Evolutionary conservation across 2,888 invertebrate genomes (phyloP).

Genomic region (Spodoptera exigua): DNA sequence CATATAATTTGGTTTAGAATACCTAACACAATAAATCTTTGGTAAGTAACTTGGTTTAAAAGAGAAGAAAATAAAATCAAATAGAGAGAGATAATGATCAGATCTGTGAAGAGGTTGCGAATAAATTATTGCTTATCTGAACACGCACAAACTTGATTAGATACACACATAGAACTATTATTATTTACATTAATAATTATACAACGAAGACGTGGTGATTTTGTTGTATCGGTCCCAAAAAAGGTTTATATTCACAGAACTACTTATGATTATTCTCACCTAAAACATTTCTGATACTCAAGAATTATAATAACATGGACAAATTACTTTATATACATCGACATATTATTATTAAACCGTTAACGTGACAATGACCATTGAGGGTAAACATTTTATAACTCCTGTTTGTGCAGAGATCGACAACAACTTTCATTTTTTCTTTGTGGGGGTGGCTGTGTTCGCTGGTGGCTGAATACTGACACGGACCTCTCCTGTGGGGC

Average conservation of each 20-base stretch:
- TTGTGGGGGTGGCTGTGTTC: slow-evolving; percentile 55
- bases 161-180: slow-evolving; percentile 13
- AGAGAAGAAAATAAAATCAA: neutral
- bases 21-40: slow-evolving; percentile 10
- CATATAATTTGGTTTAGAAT: neutral
- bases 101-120: neutral
- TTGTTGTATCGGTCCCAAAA: slow-evolving; percentile 42
- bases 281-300: slow-evolving; percentile 6
- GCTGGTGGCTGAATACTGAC: slow-evolving; percentile 75
- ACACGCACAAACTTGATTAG: slow-evolving; percentile 9
- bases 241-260: slow-evolving; percentile 16
- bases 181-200: slow-evolving; percentile 10
- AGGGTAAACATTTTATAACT: slow-evolving; percentile 20
- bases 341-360: slow-evolving; percentile 10
- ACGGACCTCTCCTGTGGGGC: slow-evolving; percentile 76
- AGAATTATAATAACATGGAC: slow-evolving; percentile 1
- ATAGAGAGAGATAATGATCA: neutral
- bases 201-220: slow-evolving; percentile 52
- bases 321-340: slow-evolving; percentile 12
- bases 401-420: slow-evolving; percentile 18
- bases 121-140: slow-evolving; percentile 5
- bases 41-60: slow-evolving; percentile 14
- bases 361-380: slow-evolving; percentile 31
- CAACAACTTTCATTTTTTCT: slow-evolving; percentile 44
- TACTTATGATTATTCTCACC: slow-evolving; percentile 2